Evolutionary conservation across 1,140 invertebrate species (phyloP), one percentile per base, ranked within the genome.

Genomic region (Atta cephalotes): DNA sequence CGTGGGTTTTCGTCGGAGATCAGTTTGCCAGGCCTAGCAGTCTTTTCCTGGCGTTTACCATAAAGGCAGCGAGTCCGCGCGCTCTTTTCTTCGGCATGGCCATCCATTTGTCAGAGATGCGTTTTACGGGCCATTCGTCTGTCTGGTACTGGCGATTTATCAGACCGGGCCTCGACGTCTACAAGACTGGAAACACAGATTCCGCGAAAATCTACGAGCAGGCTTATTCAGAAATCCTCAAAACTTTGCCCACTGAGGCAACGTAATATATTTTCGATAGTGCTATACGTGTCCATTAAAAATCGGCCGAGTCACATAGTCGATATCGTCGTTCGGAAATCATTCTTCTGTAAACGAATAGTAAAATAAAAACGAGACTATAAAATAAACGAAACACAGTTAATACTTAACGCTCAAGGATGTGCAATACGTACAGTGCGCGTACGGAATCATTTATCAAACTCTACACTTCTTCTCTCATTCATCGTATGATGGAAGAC

Each of bases 101-200:
- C 63, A 45, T 85, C 84, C 74, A 85, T 85, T 85, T 85, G 84
- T 85, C 84, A 85, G 84, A 53, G 76, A 85, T 80, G 84, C 76
- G 84, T 85, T 85, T 85, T 80, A 79, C 72, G 84, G 62, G 53
- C 72, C 76, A 79, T 85, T 85, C 84, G 63, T 85, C 74, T 80
- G 84, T 85, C 84, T 80, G 39, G 45, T 53, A n/a, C 35, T 45
- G 63, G 63, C 84, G 76, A 85, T 85, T 85, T 85, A 85, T 85
- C 84, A 85, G 84, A 49, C 56, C 80, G 28, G 56, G 70, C 56
- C 80, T 60, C 56, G 80, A 84, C 70, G 80, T 84, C 71, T 84
- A 84, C 80, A 84, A 84, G 80, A 84, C 80, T 76, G 80, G 70
- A 72, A 84, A 84, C 80, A 82, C 80, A 76, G 80, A 84, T 84